These are phyloP conservation scores for Heliothis peltigera DNA, from an alignment of 2,888 invertebrate genomes.

Conservation along the genomic window DNA sequence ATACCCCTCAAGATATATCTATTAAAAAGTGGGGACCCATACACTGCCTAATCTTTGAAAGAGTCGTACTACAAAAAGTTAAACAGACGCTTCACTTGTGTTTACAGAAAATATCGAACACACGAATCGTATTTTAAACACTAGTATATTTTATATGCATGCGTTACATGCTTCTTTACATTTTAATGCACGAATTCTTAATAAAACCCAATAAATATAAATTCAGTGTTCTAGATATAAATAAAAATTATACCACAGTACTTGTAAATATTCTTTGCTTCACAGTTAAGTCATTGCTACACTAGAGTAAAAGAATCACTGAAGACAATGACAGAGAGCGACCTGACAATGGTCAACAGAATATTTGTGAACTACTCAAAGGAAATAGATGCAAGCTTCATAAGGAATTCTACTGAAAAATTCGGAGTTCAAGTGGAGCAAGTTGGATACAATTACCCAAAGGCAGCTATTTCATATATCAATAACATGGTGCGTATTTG, in stretches of 20 bases:
- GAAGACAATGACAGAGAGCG: background rate
- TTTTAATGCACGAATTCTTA: no score
- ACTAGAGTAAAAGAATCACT: conserved; percentile 3
- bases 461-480: conserved; percentile 66
- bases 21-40: no score
- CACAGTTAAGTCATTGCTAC: conserved; percentile 34
- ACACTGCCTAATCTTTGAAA: no score
- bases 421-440: conserved; percentile 72
- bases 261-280: background rate
- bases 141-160: no score
- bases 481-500: conserved; percentile 70
- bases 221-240: background rate
- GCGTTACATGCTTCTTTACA: no score
- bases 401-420: conserved; percentile 53
- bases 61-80: no score
- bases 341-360: conserved; percentile 67
- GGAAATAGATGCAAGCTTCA: conserved; percentile 62
- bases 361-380: conserved; percentile 71
- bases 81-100: no score
- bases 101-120: no score
- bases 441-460: conserved; percentile 69
- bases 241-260: background rate
- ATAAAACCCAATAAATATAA: no score
- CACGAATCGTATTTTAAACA: no score
- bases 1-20: no score